Conservation (phyloP, 2,888 invertebrate species). For the Argyresthia albistria region DNA sequence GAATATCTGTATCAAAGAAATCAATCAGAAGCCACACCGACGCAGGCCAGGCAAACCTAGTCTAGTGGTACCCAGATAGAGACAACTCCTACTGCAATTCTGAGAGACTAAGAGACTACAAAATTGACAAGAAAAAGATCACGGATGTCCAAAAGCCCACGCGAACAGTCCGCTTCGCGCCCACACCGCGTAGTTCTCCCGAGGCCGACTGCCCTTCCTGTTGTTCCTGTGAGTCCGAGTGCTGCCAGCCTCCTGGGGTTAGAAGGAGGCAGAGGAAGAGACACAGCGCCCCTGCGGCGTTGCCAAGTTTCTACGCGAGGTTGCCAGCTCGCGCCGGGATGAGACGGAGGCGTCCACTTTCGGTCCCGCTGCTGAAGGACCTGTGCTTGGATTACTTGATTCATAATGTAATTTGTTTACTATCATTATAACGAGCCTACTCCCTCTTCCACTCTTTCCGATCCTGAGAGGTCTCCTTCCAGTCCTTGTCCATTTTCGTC, state of each 20-base stretch:
- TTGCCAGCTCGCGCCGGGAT: constrained; percentile 16
- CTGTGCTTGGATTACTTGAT: constrained; percentile 72
- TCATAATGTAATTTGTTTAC: constrained; percentile 65
- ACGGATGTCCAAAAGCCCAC: constrained; percentile 19
- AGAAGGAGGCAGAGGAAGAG: constrained; percentile 23
- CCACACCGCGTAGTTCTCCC: constrained; percentile 40
- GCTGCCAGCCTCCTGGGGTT: constrained; percentile 8
- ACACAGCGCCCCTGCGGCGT: constrained; percentile 17
- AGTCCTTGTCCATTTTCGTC: too few species aligned
- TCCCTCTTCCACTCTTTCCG: too few species aligned
- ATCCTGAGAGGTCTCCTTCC: too few species aligned
- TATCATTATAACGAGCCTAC: too few species aligned
- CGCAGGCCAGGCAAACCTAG: too few species aligned
- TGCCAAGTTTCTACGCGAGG: constrained; percentile 15
- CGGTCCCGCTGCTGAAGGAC: constrained; percentile 57
- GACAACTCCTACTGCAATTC: too few species aligned
- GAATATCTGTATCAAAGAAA: too few species aligned
- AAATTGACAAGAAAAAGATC: not conserved
- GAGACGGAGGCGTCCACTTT: constrained; percentile 42
- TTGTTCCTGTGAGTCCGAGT: constrained; percentile 14
- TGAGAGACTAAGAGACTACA: too few species aligned
- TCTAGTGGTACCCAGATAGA: too few species aligned
- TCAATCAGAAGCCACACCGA: too few species aligned
- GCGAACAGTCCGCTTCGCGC: constrained; percentile 49
- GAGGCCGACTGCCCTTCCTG: constrained; percentile 17